Percentiles rank a stretch among this genome's conserved stretches.
phyloP scores from a whole-genome alignment of 2,113 vertebrate genomes.

The Dicentrarchus labrax region DNA sequence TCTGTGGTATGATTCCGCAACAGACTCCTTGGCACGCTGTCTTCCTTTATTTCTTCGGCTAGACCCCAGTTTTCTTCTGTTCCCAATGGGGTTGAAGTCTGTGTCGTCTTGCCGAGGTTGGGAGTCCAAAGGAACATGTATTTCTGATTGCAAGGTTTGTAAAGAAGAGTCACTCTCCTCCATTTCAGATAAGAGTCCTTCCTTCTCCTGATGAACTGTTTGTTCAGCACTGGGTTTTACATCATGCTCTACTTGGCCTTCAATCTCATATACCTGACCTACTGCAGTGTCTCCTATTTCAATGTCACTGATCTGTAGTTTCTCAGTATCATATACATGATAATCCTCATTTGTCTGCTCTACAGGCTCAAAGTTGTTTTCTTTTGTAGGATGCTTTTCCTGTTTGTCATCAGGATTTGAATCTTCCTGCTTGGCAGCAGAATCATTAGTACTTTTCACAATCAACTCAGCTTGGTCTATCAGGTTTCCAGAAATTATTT shows the following conservation, averaged over 20 bases:
- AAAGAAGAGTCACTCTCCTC: no score
- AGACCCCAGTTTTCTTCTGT: no score
- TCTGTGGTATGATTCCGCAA: no score
- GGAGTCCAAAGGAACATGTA: no score
- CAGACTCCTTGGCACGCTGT: no score
- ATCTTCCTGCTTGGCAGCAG: not conserved
- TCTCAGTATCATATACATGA: not conserved
- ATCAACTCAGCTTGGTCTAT: not conserved
- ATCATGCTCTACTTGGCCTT: not conserved
- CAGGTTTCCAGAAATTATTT: not conserved
- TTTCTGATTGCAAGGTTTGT: no score
- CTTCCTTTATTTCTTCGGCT: no score
- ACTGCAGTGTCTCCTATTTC: no score
- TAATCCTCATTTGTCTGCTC: constrained; percentile 3
- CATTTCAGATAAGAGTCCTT: no score
- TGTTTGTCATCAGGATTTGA: constrained; percentile 1
- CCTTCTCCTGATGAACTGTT: not conserved
- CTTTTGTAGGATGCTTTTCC: not conserved
- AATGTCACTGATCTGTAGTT: not conserved
- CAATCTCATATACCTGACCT: not conserved
- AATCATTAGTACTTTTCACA: not conserved
- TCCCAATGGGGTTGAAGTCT: no score
- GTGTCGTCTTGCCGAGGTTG: no score
- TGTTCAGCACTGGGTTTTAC: constrained; percentile 4
- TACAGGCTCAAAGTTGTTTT: not conserved